phyloP scores from a whole-genome alignment of 2,797 vertebrate genomes.

The Platalea minor region DNA sequence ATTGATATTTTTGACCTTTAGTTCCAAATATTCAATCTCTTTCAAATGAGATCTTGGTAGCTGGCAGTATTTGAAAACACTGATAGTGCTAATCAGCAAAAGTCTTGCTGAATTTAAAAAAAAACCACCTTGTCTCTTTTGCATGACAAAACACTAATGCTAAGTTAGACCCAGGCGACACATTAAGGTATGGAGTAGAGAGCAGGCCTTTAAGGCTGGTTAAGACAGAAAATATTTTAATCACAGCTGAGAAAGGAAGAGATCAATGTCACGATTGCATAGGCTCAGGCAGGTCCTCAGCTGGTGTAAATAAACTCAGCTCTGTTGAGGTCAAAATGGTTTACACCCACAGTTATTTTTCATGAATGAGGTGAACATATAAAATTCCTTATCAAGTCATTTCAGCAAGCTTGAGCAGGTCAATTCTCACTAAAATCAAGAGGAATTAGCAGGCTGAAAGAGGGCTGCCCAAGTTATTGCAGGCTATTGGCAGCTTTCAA shows the following conservation, averaged over 20 bases:
- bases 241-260: background rate
- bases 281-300: background rate
- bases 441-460: background rate
- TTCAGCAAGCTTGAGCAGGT: background rate
- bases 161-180: background rate
- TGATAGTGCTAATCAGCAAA: background rate
- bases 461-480: background rate
- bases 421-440: background rate
- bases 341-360: background rate
- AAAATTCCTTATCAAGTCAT: background rate
- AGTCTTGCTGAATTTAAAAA: background rate
- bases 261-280: background rate
- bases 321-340: background rate
- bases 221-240: constrained; percentile 5
- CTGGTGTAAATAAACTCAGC: background rate
- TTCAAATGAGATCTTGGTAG: background rate
- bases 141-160: background rate
- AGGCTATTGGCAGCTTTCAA: background rate
- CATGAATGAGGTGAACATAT: background rate
- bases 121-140: background rate
- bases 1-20: constrained; percentile 20
- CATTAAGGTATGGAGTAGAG: background rate
- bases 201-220: background rate
- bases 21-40: constrained; percentile 6
- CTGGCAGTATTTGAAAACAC: background rate